Conservation (phyloP, 2,797 vertebrate genomes). For the Enteromius viviparus region DNA sequence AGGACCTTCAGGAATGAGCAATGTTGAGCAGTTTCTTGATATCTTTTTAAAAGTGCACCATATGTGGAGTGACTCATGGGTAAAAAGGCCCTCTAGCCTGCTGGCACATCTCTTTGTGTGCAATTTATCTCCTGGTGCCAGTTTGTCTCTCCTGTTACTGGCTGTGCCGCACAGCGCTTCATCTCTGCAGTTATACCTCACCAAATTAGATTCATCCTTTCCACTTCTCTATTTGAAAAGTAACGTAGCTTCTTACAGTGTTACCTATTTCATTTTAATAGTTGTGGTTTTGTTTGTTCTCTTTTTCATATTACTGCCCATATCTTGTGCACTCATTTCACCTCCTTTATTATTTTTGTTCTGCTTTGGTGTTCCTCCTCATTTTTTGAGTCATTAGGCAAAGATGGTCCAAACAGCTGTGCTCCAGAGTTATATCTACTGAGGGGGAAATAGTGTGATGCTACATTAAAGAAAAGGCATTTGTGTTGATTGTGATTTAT, state of each 20-base stretch:
- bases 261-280: constrained; percentile 15
- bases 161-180: constrained; percentile 7
- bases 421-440: constrained; percentile 24
- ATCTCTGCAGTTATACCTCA: not conserved
- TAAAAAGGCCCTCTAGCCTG: constrained; percentile 45
- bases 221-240: constrained; percentile 1
- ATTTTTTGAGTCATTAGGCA: constrained; percentile 55
- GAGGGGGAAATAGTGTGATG: constrained; percentile 14
- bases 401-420: constrained; percentile 46
- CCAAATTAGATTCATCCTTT: constrained; percentile 26
- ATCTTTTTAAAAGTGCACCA: constrained; percentile 42
- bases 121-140: constrained; percentile 34
- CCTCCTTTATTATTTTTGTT: constrained; percentile 33
- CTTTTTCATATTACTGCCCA: constrained; percentile 3
- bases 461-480: constrained; percentile 29
- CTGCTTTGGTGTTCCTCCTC: constrained; percentile 33
- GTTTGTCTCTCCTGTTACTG: constrained; percentile 19
- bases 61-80: constrained; percentile 46
- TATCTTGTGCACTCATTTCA: constrained; percentile 35
- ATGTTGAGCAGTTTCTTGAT: constrained; percentile 17
- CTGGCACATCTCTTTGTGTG: constrained; percentile 35
- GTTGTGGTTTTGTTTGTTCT: not conserved
- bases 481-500: not conserved
- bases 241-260: not conserved
- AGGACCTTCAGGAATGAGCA: not conserved